Percentiles rank a stretch among this genome's conserved stretches.
Evolutionary conservation across 2,797 vertebrate genomes (phyloP).

Genomic region (Brotula barbata): DNA sequence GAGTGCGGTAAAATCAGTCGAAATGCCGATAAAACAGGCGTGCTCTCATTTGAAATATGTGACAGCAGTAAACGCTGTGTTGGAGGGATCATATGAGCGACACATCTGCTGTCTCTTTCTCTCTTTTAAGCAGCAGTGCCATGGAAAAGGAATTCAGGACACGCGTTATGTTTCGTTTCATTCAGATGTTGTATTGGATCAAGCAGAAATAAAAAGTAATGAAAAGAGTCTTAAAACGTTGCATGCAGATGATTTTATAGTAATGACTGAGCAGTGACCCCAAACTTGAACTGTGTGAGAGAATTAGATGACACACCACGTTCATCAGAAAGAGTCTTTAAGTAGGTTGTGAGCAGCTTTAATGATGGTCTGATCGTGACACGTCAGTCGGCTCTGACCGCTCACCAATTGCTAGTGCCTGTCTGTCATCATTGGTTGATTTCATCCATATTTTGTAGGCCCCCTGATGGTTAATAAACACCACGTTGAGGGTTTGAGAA

Average conservation of each 20-base stretch:
- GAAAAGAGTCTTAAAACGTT: slow-evolving; percentile 5
- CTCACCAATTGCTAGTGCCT: neutral
- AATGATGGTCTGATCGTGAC: neutral
- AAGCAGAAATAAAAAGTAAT: slow-evolving; percentile 24
- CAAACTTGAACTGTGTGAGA: too few species aligned
- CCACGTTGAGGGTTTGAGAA: neutral
- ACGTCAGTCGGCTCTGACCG: neutral
- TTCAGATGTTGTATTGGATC: slow-evolving; percentile 16
- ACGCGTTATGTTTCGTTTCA: slow-evolving; percentile 50
- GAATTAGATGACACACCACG: too few species aligned
- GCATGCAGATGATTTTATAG: slow-evolving; percentile 26
- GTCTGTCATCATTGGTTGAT: neutral
- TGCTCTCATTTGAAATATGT: neutral
- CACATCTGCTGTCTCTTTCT: slow-evolving; percentile 14
- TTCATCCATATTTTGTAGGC: neutral
- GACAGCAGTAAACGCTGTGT: slow-evolving; percentile 3
- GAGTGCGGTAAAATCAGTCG: neutral
- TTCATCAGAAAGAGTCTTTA: too few species aligned
- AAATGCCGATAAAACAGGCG: neutral
- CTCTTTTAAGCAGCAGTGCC: slow-evolving; percentile 44
- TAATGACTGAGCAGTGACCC: too few species aligned
- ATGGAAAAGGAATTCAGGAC: slow-evolving; percentile 64
- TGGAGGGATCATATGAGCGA: slow-evolving; percentile 1
- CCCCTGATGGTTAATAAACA: neutral
- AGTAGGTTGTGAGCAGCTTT: too few species aligned